Evolutionary conservation across 2,888 invertebrate genomes (phyloP).

Genomic region (Ormyrus pomaceus): DNA sequence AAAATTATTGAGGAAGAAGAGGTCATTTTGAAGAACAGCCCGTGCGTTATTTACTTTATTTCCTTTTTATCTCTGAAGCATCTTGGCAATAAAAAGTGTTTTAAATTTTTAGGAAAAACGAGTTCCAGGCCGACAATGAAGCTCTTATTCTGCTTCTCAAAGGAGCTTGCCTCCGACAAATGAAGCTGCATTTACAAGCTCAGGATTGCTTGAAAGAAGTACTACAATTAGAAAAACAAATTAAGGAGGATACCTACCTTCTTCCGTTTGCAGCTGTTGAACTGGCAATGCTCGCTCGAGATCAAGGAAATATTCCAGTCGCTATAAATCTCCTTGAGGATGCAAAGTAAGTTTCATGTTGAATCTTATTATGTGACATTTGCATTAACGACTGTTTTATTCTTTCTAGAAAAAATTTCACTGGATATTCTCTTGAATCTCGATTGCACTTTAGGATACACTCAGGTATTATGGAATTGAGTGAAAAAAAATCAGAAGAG

Average conservation of each 20-base stretch:
- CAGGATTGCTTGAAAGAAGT: slow-evolving; percentile 84
- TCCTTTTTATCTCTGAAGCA: slow-evolving; percentile 27
- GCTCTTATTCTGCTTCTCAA: slow-evolving; percentile 87
- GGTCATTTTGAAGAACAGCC: slow-evolving; percentile 60
- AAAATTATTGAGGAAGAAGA: slow-evolving; percentile 80
- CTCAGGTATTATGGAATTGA: slow-evolving; percentile 80
- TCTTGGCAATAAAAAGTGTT: slow-evolving; percentile 62
- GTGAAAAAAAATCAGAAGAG: slow-evolving; percentile 67
- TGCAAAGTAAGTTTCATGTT: slow-evolving; percentile 82
- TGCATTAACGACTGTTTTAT: background rate
- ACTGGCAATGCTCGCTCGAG: slow-evolving; percentile 87
- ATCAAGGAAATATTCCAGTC: slow-evolving; percentile 81
- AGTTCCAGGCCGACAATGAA: slow-evolving; percentile 83
- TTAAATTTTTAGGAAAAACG: slow-evolving; percentile 67
- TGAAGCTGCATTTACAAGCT: slow-evolving; percentile 87
- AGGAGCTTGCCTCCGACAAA: slow-evolving; percentile 88
- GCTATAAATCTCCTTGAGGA: slow-evolving; percentile 86
- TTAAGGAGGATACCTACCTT: slow-evolving; percentile 90
- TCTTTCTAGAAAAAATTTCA: slow-evolving; percentile 87
- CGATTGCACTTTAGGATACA: slow-evolving; percentile 93
- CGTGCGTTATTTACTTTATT: slow-evolving; percentile 61
- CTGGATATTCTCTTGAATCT: slow-evolving; percentile 91
- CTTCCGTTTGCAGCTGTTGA: slow-evolving; percentile 92
- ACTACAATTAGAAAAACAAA: slow-evolving; percentile 81
- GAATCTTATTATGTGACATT: background rate